A percentile compares a stretch with the other conserved stretches of the same genome.
Evolutionary conservation across 1,140 invertebrate genomes (phyloP).

Genomic region (Drosophila hydei): DNA sequence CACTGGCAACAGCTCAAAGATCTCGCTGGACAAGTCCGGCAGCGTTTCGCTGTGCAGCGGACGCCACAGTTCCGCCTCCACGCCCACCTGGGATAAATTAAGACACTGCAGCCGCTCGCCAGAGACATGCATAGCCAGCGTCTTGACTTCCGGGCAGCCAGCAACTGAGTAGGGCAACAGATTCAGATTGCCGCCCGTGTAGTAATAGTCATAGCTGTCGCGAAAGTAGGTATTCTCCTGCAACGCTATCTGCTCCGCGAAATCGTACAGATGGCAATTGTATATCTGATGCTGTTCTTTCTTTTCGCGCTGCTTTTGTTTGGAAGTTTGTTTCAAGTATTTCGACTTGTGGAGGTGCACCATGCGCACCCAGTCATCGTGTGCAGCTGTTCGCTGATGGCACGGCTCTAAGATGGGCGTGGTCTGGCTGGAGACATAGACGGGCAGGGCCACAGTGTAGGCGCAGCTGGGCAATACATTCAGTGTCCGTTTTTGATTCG

Average conservation of each 20-base stretch:
- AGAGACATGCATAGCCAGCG: conserved; percentile 52
- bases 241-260: conserved; percentile 63
- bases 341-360: neutral
- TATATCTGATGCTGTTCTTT: conserved; percentile 31
- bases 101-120: conserved; percentile 43
- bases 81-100: conserved; percentile 43
- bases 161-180: conserved; percentile 21
- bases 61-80: conserved; percentile 43
- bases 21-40: conserved; percentile 45
- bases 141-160: neutral
- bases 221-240: conserved; percentile 56
- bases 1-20: conserved; percentile 53
- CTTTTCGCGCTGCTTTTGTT: conserved; percentile 44
- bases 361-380: conserved; percentile 35
- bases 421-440: conserved; percentile 39
- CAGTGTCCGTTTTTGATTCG: neutral
- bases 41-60: conserved; percentile 34
- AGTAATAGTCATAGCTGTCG: conserved; percentile 71
- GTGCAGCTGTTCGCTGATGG: conserved; percentile 1
- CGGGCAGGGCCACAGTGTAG: conserved; percentile 40
- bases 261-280: conserved; percentile 36
- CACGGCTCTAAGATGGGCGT: conserved; percentile 58
- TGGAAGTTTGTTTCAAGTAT: neutral
- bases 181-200: conserved; percentile 60
- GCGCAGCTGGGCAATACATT: conserved; percentile 42